Conservation (phyloP, 2,113 vertebrate genomes). For the Amia ocellicauda region DNA sequence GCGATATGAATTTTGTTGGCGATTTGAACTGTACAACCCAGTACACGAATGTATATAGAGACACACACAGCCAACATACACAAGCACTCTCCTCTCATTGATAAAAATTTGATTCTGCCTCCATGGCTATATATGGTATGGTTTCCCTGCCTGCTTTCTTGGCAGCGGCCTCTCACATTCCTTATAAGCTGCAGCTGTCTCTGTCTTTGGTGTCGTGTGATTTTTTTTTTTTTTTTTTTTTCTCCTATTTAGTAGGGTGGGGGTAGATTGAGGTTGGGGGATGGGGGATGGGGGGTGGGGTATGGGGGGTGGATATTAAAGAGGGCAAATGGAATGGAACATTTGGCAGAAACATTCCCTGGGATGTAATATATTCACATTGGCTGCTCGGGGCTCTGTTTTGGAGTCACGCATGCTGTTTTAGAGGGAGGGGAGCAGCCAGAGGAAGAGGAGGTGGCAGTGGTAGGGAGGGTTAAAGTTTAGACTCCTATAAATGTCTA, state of each 20-base stretch:
- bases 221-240: constrained; percentile 30
- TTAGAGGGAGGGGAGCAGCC: too few relatives aligned
- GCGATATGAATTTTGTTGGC: constrained; percentile 20
- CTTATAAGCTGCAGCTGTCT: constrained; percentile 96
- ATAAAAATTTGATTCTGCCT: constrained; percentile 95
- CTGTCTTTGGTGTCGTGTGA: constrained; percentile 71
- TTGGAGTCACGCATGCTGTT: constrained; percentile 5
- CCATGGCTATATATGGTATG: constrained; percentile 95
- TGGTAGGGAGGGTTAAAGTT: background rate
- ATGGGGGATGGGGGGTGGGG: constrained; percentile 36
- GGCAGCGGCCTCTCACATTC: constrained; percentile 88
- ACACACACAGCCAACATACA: too few relatives aligned
- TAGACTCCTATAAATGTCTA: constrained; percentile 23
- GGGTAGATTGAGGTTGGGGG: constrained; percentile 32
- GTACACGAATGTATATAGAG: constrained; percentile 43
- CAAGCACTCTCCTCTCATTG: constrained; percentile 72
- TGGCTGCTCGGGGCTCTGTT: constrained; percentile 1
- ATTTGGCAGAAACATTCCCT: constrained; percentile 41
- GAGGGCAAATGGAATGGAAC: constrained; percentile 49
- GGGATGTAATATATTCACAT: background rate
- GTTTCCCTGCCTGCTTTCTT: constrained; percentile 83
- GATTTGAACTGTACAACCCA: constrained; percentile 26
- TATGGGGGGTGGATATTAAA: constrained; percentile 26
- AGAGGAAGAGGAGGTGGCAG: constrained; percentile 11
- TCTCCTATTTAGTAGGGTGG: constrained; percentile 50